Conservation (phyloP, 2,113 vertebrate species). For the Zapornia atra region DNA sequence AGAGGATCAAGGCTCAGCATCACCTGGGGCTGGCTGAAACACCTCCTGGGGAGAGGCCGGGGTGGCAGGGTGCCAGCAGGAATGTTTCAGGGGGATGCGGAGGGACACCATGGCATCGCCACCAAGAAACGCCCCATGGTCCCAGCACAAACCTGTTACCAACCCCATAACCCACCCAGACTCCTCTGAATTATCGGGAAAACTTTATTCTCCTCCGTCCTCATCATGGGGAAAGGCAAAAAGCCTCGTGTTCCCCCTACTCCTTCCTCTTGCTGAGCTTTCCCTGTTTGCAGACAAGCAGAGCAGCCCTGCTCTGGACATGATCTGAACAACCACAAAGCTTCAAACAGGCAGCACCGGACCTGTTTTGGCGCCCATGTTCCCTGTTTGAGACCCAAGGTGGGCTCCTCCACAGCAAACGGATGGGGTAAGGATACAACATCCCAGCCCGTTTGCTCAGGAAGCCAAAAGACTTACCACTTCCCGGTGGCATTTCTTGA, state of each 20-base stretch:
- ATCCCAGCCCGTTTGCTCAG: rapidly evolving
- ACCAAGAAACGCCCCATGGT: not conserved
- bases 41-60: rapidly evolving
- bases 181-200: not conserved
- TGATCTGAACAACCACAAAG: not conserved
- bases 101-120: rapidly evolving
- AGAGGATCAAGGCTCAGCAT: conserved; percentile 48
- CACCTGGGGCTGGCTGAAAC: not conserved
- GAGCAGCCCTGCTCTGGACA: not conserved
- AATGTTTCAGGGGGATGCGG: rapidly evolving
- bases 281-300: not conserved
- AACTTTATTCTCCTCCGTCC: not conserved
- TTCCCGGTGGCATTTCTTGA: conserved; percentile 74
- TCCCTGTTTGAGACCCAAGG: not conserved
- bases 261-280: not conserved
- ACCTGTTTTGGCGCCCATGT: not conserved
- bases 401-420: rapidly evolving
- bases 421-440: rapidly evolving
- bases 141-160: not conserved
- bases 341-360: rapidly evolving
- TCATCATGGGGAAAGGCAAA: not conserved
- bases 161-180: not conserved
- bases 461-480: conserved; percentile 61
- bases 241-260: rapidly evolving
- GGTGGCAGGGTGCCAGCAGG: not conserved